phyloP scores from a whole-genome alignment of 2,797 vertebrate genomes.

The Eulemur mongoz region DNA sequence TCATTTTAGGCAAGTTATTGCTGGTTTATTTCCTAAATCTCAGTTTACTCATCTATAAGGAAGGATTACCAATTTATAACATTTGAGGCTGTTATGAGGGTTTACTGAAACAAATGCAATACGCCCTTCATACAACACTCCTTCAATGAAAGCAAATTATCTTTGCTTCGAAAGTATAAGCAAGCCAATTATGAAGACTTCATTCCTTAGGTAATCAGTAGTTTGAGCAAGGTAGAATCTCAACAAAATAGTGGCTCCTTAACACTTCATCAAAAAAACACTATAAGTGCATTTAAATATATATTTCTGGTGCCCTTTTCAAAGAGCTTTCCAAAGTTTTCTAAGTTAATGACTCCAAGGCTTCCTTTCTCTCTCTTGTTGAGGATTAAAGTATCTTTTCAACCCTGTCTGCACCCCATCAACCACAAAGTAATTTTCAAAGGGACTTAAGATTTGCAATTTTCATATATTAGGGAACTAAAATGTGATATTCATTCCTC shows the following conservation, averaged over 20 bases:
- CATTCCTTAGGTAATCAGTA: neutral
- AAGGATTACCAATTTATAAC: neutral
- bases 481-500: neutral
- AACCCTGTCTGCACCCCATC: neutral
- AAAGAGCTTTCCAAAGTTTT: neutral
- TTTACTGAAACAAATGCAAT: neutral
- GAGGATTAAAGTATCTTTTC: neutral
- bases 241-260: neutral
- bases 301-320: neutral
- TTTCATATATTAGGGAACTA: neutral
- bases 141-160: neutral
- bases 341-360: neutral
- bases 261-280: neutral
- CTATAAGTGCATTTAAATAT: neutral
- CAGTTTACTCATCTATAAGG: neutral
- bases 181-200: neutral
- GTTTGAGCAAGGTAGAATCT: neutral
- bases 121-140: rapidly evolving
- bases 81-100: neutral
- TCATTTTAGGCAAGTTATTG: neutral
- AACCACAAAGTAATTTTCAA: neutral
- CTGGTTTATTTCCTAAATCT: neutral
- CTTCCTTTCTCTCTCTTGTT: neutral
- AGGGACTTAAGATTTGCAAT: neutral
- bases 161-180: neutral